Evolutionary conservation across 2,888 invertebrate genomes (phyloP).

Genomic region (Euclidia mi): DNA sequence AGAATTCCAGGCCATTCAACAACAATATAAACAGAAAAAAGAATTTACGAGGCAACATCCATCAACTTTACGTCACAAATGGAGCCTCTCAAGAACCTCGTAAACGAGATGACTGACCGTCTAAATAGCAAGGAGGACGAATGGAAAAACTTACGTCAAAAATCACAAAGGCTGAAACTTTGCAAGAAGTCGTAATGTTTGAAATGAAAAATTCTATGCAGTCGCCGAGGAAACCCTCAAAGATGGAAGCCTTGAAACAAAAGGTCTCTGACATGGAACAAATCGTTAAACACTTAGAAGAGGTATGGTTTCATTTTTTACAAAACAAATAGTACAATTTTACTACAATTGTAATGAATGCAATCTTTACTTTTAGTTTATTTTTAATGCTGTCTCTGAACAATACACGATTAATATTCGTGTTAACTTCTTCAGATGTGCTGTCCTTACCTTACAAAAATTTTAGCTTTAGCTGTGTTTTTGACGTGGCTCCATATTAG

Average conservation of each 20-base stretch:
- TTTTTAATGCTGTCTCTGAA: too few species aligned
- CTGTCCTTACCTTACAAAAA: too few species aligned
- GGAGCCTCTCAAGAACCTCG: constrained; percentile 88
- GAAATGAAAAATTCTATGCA: constrained; percentile 88
- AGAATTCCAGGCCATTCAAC: constrained; percentile 91
- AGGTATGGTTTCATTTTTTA: constrained; percentile 63
- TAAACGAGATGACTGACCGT: constrained; percentile 87
- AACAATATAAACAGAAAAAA: constrained; percentile 92
- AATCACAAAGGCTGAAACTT: constrained; percentile 88
- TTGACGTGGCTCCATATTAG: too few species aligned
- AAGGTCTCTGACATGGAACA: constrained; percentile 91
- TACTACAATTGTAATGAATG: too few species aligned
- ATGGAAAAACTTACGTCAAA: constrained; percentile 88
- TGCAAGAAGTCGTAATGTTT: constrained; percentile 87
- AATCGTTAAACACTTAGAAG: constrained; percentile 84
- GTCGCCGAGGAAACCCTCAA: constrained; percentile 85
- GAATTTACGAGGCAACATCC: constrained; percentile 91
- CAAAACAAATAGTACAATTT: not conserved
- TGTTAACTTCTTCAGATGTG: too few species aligned
- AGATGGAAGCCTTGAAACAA: constrained; percentile 91
- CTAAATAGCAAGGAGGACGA: constrained; percentile 87
- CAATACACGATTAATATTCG: too few species aligned
- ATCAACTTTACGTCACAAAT: constrained; percentile 88
- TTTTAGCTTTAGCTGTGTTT: too few species aligned
- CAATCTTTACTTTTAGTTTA: too few species aligned